These are phyloP conservation scores for Anolis sagrei DNA, from an alignment of 2,113 vertebrate species.

Conservation along the genomic window DNA sequence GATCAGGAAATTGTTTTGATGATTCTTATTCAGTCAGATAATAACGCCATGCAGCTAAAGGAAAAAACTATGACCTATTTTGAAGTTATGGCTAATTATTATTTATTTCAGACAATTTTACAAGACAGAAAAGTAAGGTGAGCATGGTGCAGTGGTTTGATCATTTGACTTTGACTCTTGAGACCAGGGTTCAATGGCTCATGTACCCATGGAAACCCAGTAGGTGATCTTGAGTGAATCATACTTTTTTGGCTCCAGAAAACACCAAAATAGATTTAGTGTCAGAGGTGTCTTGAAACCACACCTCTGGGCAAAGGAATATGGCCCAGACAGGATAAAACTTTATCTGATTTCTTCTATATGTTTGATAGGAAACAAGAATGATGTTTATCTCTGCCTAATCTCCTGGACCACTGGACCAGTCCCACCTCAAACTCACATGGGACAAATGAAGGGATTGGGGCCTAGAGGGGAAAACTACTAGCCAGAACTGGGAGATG, in stretches of 20 bases:
- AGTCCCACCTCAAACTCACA: neutral
- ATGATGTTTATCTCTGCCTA: neutral
- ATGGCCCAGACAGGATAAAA: too few relatives aligned
- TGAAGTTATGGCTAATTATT: neutral
- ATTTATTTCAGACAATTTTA: neutral
- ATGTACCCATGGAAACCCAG: too few relatives aligned
- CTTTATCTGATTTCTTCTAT: neutral
- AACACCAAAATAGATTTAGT: too few relatives aligned
- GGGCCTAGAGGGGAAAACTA: too few relatives aligned
- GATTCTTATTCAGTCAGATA: slow-evolving; percentile 16
- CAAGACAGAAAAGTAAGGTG: neutral
- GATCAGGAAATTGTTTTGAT: rapidly evolving
- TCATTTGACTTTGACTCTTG: too few relatives aligned
- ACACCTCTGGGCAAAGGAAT: too few relatives aligned
- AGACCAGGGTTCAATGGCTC: too few relatives aligned
- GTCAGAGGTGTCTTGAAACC: too few relatives aligned
- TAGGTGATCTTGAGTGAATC: too few relatives aligned
- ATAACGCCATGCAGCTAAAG: neutral
- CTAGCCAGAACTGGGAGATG: too few relatives aligned
- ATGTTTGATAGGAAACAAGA: neutral
- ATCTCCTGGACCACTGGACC: neutral
- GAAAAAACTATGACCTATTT: neutral
- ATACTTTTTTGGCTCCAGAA: too few relatives aligned
- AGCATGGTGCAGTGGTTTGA: neutral
- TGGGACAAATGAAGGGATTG: too few relatives aligned